phyloP scores from a whole-genome alignment of 1,140 invertebrate genomes.

The Armadillidium nasatum region DNA sequence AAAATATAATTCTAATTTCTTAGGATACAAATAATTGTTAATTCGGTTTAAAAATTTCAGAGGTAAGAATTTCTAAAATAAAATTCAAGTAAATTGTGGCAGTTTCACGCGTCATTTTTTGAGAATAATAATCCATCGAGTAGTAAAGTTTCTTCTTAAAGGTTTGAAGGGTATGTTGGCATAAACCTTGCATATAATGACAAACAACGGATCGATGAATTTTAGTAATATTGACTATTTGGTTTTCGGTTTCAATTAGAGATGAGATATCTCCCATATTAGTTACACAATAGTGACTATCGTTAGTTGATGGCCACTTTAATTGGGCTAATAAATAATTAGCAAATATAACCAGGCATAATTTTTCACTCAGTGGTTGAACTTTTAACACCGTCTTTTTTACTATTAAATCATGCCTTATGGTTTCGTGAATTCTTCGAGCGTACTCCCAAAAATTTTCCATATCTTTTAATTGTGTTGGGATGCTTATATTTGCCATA shows the following conservation, averaged over 20 bases:
- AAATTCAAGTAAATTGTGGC: conserved; percentile 31
- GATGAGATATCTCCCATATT: conserved; percentile 43
- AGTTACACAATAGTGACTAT: conserved; percentile 41
- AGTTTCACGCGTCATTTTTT: conserved; percentile 32
- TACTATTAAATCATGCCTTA: conserved; percentile 30
- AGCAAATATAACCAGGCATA: conserved; percentile 29
- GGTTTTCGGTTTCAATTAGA: conserved; percentile 33
- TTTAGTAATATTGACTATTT: conserved; percentile 35
- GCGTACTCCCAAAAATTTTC: conserved; percentile 40
- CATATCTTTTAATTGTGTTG: conserved; percentile 23
- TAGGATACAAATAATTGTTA: background rate
- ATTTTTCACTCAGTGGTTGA: conserved; percentile 30
- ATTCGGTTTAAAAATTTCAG: conserved; percentile 33
- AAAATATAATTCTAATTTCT: too few species aligned
- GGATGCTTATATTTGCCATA: conserved; percentile 33
- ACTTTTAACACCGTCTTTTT: conserved; percentile 32
- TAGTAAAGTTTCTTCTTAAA: conserved; percentile 39
- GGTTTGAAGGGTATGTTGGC: conserved; percentile 43
- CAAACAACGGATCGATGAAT: conserved; percentile 39
- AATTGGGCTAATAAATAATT: conserved; percentile 32
- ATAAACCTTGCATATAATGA: conserved; percentile 42
- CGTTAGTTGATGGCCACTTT: conserved; percentile 33
- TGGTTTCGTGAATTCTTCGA: conserved; percentile 25
- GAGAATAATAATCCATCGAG: conserved; percentile 43
- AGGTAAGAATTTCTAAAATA: conserved; percentile 31